These are phyloP conservation scores for Perithous albicinctus DNA, from an alignment of 2,888 invertebrate species.

Conservation along the genomic window DNA sequence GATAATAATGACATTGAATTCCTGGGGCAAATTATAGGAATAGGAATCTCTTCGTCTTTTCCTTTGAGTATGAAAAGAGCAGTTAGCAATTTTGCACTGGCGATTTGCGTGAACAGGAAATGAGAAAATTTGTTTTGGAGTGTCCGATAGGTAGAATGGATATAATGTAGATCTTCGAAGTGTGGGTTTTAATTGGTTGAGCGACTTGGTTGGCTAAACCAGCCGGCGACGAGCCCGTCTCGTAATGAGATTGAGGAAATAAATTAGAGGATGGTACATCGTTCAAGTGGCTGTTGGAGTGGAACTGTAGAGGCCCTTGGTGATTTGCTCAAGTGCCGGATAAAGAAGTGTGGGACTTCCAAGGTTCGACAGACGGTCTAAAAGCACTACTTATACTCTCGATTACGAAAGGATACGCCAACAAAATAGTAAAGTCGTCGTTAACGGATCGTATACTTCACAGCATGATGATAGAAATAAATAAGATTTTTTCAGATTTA, in stretches of 20 bases:
- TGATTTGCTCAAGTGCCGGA: constrained; percentile 34
- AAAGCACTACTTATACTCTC: background rate
- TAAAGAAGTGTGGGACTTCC: constrained; percentile 22
- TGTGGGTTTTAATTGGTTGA: constrained; percentile 1
- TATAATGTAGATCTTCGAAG: background rate
- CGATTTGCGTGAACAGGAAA: constrained; percentile 2
- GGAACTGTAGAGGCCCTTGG: constrained; percentile 18
- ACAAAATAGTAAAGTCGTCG: background rate
- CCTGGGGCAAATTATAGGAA: too few relatives aligned
- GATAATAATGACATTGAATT: too few relatives aligned
- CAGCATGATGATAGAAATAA: background rate
- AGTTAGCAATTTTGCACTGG: too few relatives aligned
- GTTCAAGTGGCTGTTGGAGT: constrained; percentile 11
- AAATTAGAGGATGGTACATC: constrained; percentile 38
- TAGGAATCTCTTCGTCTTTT: too few relatives aligned
- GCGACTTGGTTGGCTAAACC: constrained; percentile 2
- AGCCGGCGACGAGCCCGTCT: constrained; percentile 21
- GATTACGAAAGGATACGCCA: constrained; percentile 2
- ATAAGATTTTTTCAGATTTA: too few relatives aligned
- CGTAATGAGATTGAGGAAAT: constrained; percentile 35
- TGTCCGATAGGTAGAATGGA: background rate
- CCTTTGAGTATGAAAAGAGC: too few relatives aligned
- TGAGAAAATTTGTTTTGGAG: background rate
- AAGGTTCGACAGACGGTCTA: background rate
- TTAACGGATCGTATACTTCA: background rate